Percentiles rank a stretch among this genome's conserved stretches.
These are phyloP conservation scores for Catostomus latipinnis DNA, from an alignment of 2,797 vertebrate genomes.

Conservation along the genomic window DNA sequence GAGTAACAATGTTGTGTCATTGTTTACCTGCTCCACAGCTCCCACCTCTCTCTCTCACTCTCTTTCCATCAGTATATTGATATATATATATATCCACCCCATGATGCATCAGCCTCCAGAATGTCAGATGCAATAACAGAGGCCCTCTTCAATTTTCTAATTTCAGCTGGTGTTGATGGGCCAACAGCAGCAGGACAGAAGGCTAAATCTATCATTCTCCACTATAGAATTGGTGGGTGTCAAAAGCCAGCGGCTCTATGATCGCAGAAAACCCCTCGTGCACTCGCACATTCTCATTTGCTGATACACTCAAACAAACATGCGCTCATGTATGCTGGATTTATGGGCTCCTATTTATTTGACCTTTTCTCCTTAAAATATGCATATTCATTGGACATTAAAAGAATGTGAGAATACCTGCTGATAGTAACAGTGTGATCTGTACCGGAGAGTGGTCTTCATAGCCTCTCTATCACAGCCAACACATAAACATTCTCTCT, in stretches of 20 bases:
- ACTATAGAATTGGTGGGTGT: slow-evolving; percentile 72
- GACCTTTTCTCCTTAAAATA: slow-evolving; percentile 63
- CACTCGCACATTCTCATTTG: too few relatives aligned
- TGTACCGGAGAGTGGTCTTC: too few relatives aligned
- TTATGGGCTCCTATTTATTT: slow-evolving; percentile 76
- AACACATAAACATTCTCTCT: not conserved
- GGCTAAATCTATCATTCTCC: slow-evolving; percentile 78
- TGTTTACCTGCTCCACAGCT: slow-evolving; percentile 71
- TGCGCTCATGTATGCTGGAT: not conserved
- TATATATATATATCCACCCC: slow-evolving; percentile 42
- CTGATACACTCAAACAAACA: not conserved
- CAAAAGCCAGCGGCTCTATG: slow-evolving; percentile 71
- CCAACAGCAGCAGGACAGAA: slow-evolving; percentile 81
- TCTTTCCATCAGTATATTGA: slow-evolving; percentile 30
- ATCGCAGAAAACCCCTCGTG: slow-evolving; percentile 70
- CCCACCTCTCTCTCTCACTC: slow-evolving; percentile 24
- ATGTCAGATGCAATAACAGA: slow-evolving; percentile 79
- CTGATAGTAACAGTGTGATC: too few relatives aligned
- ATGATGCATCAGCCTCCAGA: slow-evolving; percentile 53
- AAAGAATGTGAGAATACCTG: too few relatives aligned
- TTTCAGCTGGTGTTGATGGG: slow-evolving; percentile 80
- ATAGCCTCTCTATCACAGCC: slow-evolving; percentile 39
- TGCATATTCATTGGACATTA: too few relatives aligned
- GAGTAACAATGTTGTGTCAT: slow-evolving; percentile 69
- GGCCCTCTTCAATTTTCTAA: slow-evolving; percentile 78